phyloP scores from a whole-genome alignment of 1,140 invertebrate species.

The Drosophila ohnishii region DNA sequence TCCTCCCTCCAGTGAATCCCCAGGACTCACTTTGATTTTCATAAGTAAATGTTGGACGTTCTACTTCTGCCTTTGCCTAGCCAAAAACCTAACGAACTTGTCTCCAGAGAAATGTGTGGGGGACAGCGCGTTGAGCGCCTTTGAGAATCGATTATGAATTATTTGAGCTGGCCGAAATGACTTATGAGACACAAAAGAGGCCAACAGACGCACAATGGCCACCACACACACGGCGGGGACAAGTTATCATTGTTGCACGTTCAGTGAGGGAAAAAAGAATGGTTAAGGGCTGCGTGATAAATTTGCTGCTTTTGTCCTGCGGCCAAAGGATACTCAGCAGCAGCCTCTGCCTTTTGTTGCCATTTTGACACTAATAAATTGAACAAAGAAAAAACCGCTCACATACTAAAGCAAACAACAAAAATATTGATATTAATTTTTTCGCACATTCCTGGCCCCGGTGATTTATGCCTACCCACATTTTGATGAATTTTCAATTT shows the following conservation, averaged over 20 bases:
- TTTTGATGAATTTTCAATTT: constrained; percentile 58
- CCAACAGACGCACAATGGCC: constrained; percentile 47
- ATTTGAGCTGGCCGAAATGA: constrained; percentile 80
- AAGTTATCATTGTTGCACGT: constrained; percentile 63
- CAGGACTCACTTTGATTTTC: constrained; percentile 76
- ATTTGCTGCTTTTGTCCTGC: constrained; percentile 29
- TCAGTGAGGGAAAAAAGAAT: constrained; percentile 1
- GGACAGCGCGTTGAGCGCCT: constrained; percentile 15
- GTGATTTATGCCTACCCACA: constrained; percentile 57
- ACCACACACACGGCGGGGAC: constrained; percentile 38
- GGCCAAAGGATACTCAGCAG: constrained; percentile 16
- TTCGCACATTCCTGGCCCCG: constrained; percentile 24
- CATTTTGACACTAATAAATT: constrained; percentile 73
- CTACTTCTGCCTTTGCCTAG: constrained; percentile 28
- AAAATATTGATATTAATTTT: constrained; percentile 65
- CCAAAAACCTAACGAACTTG: constrained; percentile 55
- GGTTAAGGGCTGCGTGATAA: constrained; percentile 39
- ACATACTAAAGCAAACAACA: background rate
- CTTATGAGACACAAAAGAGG: constrained; percentile 74
- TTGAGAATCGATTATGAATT: constrained; percentile 82
- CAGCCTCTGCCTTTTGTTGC: constrained; percentile 30
- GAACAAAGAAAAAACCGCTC: constrained; percentile 16
- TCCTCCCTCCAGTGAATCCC: constrained; percentile 29
- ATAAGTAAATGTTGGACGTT: constrained; percentile 73
- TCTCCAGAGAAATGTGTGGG: constrained; percentile 39